These are phyloP conservation scores for Paradisaea rubra DNA, from an alignment of 2,113 vertebrate species.

Conservation along the genomic window DNA sequence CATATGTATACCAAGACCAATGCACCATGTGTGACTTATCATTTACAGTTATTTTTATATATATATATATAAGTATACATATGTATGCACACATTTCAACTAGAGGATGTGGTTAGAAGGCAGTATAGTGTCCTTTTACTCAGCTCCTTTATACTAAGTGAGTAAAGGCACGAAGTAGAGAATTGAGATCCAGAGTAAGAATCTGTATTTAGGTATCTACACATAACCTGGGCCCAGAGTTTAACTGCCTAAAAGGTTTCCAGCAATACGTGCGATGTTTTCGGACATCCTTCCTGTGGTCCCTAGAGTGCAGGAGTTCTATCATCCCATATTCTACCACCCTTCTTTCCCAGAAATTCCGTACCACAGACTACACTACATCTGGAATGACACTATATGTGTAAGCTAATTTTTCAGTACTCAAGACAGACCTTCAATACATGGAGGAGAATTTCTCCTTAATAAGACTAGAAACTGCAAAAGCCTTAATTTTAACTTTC, in stretches of 20 bases:
- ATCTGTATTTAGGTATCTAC: not conserved
- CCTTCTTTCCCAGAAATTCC: not conserved
- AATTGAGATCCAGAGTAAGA: not conserved
- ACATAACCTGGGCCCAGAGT: not conserved
- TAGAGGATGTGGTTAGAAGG: not conserved
- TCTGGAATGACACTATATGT: rapidly evolving
- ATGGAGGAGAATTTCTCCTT: not conserved
- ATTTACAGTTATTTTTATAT: not conserved
- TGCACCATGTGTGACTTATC: not conserved
- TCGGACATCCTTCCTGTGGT: not conserved
- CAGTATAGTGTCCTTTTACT: not conserved
- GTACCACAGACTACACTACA: not conserved
- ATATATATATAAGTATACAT: not conserved
- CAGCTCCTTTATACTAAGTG: not conserved
- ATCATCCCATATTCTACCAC: not conserved
- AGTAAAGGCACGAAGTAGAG: not conserved
- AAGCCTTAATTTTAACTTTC: not conserved
- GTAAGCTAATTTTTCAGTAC: not conserved
- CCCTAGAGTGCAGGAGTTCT: not conserved
- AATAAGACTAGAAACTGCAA: not conserved
- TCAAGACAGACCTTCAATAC: not conserved
- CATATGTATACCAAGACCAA: not conserved
- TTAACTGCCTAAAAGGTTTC: not conserved
- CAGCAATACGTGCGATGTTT: not conserved
- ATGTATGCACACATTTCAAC: not conserved